Evolutionary conservation across 2,888 invertebrate genomes (phyloP), one percentile per base, ranked within the genome.

Genomic region (Epistrophella euchroma): DNA sequence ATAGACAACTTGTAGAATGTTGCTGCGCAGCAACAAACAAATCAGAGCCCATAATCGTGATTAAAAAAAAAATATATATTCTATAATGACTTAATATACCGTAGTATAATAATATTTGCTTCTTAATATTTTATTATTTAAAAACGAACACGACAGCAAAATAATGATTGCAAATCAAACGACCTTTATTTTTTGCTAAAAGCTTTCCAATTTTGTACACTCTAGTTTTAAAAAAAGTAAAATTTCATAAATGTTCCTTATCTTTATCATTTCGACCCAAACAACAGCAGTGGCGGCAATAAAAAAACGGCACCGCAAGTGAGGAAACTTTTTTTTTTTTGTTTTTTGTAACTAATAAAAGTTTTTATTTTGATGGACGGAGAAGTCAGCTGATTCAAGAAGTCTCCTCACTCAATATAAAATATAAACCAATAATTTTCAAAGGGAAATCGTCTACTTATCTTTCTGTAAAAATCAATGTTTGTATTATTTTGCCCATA

Each of bases 1-100:
- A 78, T 64, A 40, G 80, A 52, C 32, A 68, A 55, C 52, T 56
- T 25, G 60, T 68, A 55, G 55, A 76, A 80, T 76, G 85, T 32
- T 72, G 71, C 66, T 72, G 66, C 62, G 76, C 68, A 79, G 47
- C 71, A 55, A 68, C 56, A 32, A 32, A 60, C 56, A 10, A 22
- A 37, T 40, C 50, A 52, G 25, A 56, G 15, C 25, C 40, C 22
- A 66, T 52, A 76, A 80, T 81, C 62, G 55, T 70, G 80, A 76
- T 64, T 70, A 70, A 4, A 50, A 50, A 56, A 62, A 73, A 62
- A 37, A n/a, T 47, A 62, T 62, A n/a, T 47, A 62, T 62, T 68
- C 72, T 66, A 19, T 15, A 47, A 47, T 55, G 72, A 60, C 66
- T 72, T 28, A 76, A 76, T 60, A 15, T 40, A 13, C 17, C 6